Percentiles rank a stretch among this genome's conserved stretches.
Conservation (phyloP, 1,140 invertebrate species). For the Drosophila arizonae region DNA sequence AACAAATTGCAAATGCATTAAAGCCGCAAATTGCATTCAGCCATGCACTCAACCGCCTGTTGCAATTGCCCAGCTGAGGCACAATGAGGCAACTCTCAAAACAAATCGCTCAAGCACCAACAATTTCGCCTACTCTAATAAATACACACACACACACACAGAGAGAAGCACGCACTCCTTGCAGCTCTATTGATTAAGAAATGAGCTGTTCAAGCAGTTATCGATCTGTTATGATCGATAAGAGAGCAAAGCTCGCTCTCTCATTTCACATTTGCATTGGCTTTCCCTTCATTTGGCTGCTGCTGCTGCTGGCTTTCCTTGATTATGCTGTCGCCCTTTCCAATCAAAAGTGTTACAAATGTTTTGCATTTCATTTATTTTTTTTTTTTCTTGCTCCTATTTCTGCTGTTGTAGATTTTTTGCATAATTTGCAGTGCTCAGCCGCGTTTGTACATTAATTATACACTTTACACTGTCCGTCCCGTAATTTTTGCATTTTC, state of each 20-base stretch:
- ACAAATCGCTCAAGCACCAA: constrained; percentile 43
- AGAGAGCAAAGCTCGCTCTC: not conserved
- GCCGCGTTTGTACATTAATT: constrained; percentile 67
- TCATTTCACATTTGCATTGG: no score
- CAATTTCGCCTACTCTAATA: constrained; percentile 24
- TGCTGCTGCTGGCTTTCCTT: not conserved
- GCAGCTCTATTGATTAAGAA: not conserved
- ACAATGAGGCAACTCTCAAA: constrained; percentile 24
- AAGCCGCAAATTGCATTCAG: constrained; percentile 35
- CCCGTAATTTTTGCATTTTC: constrained; percentile 1
- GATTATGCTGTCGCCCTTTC: not conserved
- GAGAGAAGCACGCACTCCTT: no score
- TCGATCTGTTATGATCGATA: constrained; percentile 4
- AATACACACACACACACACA: not conserved
- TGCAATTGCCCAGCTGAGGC: constrained; percentile 42
- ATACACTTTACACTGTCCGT: constrained; percentile 51
- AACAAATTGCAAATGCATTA: constrained; percentile 59
- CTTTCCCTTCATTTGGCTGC: not conserved
- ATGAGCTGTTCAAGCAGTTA: not conserved
- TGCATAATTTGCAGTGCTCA: constrained; percentile 66
- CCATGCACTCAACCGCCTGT: constrained; percentile 72
- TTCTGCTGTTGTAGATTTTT: constrained; percentile 1
- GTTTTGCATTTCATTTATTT: constrained; percentile 29
- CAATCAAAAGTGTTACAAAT: constrained; percentile 49
- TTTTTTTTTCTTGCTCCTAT: not conserved